Conservation (phyloP, 37 sponge, comb jelly and placozoan genomes). For the Diacarnus erythraeanus region DNA sequence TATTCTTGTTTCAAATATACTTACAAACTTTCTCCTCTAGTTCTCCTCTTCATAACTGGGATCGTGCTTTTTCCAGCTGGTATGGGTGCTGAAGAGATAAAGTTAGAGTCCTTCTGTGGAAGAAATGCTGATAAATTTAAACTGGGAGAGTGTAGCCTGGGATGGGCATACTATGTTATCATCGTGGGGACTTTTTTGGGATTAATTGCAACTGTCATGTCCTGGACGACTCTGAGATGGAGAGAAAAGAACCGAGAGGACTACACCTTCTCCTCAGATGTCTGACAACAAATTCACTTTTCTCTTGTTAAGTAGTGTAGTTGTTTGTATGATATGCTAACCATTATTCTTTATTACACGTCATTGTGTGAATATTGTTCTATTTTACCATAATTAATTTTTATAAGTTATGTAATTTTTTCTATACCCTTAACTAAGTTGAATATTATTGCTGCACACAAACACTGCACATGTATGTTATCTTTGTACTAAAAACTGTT, state of each 20-base stretch:
- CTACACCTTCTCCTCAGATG: too few species aligned
- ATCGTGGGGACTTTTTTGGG: constrained; percentile 55
- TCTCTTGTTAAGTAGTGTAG: too few species aligned
- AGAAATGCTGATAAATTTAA: constrained; percentile 20
- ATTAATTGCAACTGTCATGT: constrained; percentile 40
- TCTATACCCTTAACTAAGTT: too few species aligned
- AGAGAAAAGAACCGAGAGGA: constrained; percentile 38
- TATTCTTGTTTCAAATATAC: not conserved
- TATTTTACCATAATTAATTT: too few species aligned
- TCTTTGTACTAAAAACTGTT: too few species aligned
- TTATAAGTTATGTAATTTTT: too few species aligned
- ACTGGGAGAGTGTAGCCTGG: constrained; percentile 44
- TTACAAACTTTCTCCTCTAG: not conserved
- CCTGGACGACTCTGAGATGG: constrained; percentile 62
- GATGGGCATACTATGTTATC: constrained; percentile 74
- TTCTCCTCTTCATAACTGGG: constrained; percentile 34
- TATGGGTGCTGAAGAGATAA: constrained; percentile 23
- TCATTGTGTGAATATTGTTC: too few species aligned
- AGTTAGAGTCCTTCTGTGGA: constrained; percentile 45
- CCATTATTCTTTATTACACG: too few species aligned
- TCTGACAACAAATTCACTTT: too few species aligned
- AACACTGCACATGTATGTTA: too few species aligned
- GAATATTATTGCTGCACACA: too few species aligned
- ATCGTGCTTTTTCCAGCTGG: constrained; percentile 74
- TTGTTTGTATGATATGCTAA: too few species aligned